A percentile compares a stretch with the other conserved stretches of the same genome.
Evolutionary conservation across 2,113 vertebrate species (phyloP).

Genomic region (Poeciliopsis occidentalis): DNA sequence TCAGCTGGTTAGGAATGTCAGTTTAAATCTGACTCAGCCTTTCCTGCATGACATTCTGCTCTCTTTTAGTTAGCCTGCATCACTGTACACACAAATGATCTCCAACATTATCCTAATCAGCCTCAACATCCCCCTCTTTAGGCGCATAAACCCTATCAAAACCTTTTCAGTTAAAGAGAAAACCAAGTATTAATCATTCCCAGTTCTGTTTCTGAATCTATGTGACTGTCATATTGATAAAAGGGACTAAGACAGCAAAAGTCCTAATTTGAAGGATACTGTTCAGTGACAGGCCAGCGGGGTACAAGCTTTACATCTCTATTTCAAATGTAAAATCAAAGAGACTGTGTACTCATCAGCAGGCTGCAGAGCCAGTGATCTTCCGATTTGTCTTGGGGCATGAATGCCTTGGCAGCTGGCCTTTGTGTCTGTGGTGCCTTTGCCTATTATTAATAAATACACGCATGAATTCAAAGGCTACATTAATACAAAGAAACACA

Average conservation of each 20-base stretch:
- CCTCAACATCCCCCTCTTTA: conserved; percentile 29
- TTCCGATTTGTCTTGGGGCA: conserved; percentile 49
- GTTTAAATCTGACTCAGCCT: conserved; percentile 57
- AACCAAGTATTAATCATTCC: conserved; percentile 29
- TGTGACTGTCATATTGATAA: conserved; percentile 54
- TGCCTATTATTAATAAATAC: conserved; percentile 62
- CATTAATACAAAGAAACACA: conserved; percentile 42
- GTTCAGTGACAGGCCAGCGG: conserved; percentile 48
- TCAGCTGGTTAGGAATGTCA: conserved; percentile 61
- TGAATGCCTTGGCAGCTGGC: conserved; percentile 62
- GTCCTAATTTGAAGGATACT: conserved; percentile 50
- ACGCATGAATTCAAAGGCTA: conserved; percentile 62
- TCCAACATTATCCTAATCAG: conserved; percentile 39
- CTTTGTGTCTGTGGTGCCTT: conserved; percentile 41
- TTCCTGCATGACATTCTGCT: conserved; percentile 27
- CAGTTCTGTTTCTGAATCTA: conserved; percentile 25
- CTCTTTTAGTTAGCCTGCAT: conserved; percentile 28
- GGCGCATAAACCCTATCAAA: conserved; percentile 28
- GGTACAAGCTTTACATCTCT: conserved; percentile 56
- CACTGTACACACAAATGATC: conserved; percentile 22
- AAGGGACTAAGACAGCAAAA: conserved; percentile 42
- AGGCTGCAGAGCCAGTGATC: conserved; percentile 44
- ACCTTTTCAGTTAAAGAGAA: conserved; percentile 3
- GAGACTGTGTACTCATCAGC: conserved; percentile 60
- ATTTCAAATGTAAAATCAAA: conserved; percentile 66